Evolutionary conservation across 53 echinoderm and acorn worm genomes (phyloP), one percentile per base, ranked within the genome.

Genomic region (Arbacia lixula): DNA sequence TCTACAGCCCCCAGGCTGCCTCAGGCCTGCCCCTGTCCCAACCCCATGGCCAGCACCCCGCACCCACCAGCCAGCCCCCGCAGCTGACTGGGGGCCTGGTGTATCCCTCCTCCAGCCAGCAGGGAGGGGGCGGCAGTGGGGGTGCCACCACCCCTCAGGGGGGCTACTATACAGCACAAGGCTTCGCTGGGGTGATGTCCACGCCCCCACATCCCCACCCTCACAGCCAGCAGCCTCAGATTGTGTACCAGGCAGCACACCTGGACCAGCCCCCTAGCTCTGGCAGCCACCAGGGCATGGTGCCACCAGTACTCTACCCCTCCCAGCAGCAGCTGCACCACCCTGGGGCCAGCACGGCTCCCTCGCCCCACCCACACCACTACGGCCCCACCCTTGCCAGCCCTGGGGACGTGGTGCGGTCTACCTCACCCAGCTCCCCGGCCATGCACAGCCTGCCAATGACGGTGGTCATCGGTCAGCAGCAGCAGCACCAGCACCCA

Each of bases 391-490:
- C 82, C 62, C 82, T 81, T 22, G 46, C 82, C 50, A 61, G 71
- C 80, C 91, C 88, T 53, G 87, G 83, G 78, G 91, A 91, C 36
- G 81, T 91, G 85, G 88, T 71, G 53, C 62, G 91, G 31, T 87
- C 88, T 60, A 88, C 88, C 68, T 91, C 85, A 60, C 90, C 87
- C 35, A 88, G 86, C 72, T 82, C 85, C 79, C 93, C 88, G 85
- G 80, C 78, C 69, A 91, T 91, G 61, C 88, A 86, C 63, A 87
- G 86, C 56, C 11, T 84, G 57, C 85, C 85, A 24, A 79, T 63
- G 61, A 63, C 86, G 1, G 75, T 86, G n/a, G 87, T 91, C 68
- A 85, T 85, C 3, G 86, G 87, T 12, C 90, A 86, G 66, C 93
- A 90, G 55, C 69, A 74, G 37, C 85, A 76, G 27, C 74, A 64